Percentiles rank a stretch among this genome's conserved stretches.
Conservation (phyloP, 2,888 invertebrate genomes). For the Chalcis sispes region DNA sequence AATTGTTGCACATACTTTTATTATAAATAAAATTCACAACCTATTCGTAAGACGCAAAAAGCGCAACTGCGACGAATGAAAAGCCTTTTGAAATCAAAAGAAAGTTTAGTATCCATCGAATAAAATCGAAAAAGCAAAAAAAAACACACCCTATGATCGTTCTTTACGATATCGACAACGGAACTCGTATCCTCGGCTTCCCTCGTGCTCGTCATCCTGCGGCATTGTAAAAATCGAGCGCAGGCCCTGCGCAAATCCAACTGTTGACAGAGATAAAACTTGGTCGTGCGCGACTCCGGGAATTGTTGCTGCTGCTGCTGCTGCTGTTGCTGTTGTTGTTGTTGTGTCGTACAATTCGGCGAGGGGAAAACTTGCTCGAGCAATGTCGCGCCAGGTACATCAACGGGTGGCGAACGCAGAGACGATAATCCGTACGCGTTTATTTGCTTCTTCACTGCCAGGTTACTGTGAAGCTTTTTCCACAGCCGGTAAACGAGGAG, state of each 20-base stretch:
- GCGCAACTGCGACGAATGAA: too few species aligned
- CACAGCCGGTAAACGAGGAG: slow-evolving; percentile 72
- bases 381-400: slow-evolving; percentile 65
- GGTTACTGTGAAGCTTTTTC: slow-evolving; percentile 70
- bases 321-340: neutral
- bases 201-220: neutral
- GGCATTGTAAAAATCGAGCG: slow-evolving; percentile 39
- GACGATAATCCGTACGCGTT: slow-evolving; percentile 65
- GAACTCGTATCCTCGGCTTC: slow-evolving; percentile 16
- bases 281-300: slow-evolving; percentile 59
- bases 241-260: slow-evolving; percentile 58
- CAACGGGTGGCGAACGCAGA: slow-evolving; percentile 65
- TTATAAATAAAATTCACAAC: too few species aligned
- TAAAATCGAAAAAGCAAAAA: neutral
- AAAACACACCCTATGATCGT: slow-evolving; percentile 49
- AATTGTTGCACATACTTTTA: too few species aligned
- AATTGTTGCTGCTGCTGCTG: neutral
- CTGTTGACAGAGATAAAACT: slow-evolving; percentile 57
- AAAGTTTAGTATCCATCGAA: neutral
- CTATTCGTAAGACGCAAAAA: too few species aligned
- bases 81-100: too few species aligned
- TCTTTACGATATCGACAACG: slow-evolving; percentile 32
- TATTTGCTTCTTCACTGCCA: slow-evolving; percentile 67
- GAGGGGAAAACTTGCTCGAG: slow-evolving; percentile 69
- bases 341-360: too few species aligned